Base-by-base conservation (phyloP, 1,140 invertebrate species). In the Agraylea sexmaculata region DNA sequence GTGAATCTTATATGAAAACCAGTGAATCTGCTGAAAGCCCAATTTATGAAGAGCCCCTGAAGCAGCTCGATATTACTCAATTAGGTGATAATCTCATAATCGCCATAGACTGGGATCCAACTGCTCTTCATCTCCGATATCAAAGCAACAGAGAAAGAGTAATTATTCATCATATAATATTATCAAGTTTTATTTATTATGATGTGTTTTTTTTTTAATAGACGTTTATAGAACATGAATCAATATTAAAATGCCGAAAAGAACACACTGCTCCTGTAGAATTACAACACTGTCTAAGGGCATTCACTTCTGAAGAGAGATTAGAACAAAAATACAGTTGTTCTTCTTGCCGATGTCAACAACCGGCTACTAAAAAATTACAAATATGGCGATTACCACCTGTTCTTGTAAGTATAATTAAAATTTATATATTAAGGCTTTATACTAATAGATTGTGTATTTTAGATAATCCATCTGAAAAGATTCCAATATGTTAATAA, bases 331-430 rank as follows among this genome's bases (percentile, higher is more conserved):
- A 80, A 51, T 89, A 89, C 66, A 80, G 81, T 58, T 92, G 87
- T 65, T 76, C 77, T 18, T 76, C 74, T 45, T 92, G 88, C 62
- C 77, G 81, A 55, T 70, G 75, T 51, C 80, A 80, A 55, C 85
- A 87, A 56, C 73, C 82, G 29, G 86, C 87, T 18, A 79, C 78
- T 16, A 91, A 92, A 62, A 88, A 85, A 59, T 66, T 93, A 50
- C 84, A 91, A 59, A 84, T 92, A 34, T 92, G 87, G 87, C 72
- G 83, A 43, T 59, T 88, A 42, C 87, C 87, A 43, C 86, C 87
- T 5, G 77, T 91, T 50, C 63, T 92, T 52, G 86, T 89, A 52
- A 69, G 71, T 66, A 6, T 28, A 25, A 7, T 4, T 22, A 4
- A 13, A 1, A 15, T 39, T 15, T 12, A 20, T 19, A 8, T 20